Base-by-base conservation (phyloP, 1,140 invertebrate genomes). In the Nasonia vitripennis region DNA sequence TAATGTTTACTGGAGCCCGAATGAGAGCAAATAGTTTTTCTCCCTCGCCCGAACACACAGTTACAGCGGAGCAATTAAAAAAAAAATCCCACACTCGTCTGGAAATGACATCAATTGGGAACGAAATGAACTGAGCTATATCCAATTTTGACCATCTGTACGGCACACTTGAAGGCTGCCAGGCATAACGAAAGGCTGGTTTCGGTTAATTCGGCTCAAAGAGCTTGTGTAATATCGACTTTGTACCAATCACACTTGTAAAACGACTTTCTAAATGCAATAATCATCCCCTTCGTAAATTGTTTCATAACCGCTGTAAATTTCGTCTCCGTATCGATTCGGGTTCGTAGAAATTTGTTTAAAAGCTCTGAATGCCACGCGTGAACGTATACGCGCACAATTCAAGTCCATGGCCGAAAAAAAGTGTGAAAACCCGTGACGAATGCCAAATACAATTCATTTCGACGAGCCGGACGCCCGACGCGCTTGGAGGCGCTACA, bases 71-170 rank as follows among this genome's bases (percentile, higher is more conserved):
- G 81, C 75, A 83, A 86, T 86, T 78, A 83, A 75, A 86, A 83
- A 83, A 75, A 83, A 86, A 86, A 83, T 86, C 85, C 85, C 85
- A 86, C 85, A 86, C 75, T 73, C 14, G 81, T 79, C 77, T 74
- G 78, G 48, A 67, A 83, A 68, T 80, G 81, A 86, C 85, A 86
- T 82, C 74, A 55, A 80, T 73, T 41, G 45, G 34, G 70, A 83
- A 78, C 48, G 51, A 80, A 80, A 79, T 55, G 80, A 83, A 80
- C 81, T 41, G 81, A 79, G n/a, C 85, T 83, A 73, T 41, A 86
- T 86, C 85, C 85, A 86, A 86, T 86, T 86, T 83, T 83, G 85
- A 83, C 85, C 85, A 86, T 86, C 85, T 86, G 85, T 80, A 83
- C 48, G 48, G 11, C 31, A 10, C 67, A 10, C 67, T 41, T 10